Percentiles rank a stretch among this genome's conserved stretches.
Evolutionary conservation across 2,797 vertebrate species (phyloP).

Genomic region (Bovichtus variegatus): DNA sequence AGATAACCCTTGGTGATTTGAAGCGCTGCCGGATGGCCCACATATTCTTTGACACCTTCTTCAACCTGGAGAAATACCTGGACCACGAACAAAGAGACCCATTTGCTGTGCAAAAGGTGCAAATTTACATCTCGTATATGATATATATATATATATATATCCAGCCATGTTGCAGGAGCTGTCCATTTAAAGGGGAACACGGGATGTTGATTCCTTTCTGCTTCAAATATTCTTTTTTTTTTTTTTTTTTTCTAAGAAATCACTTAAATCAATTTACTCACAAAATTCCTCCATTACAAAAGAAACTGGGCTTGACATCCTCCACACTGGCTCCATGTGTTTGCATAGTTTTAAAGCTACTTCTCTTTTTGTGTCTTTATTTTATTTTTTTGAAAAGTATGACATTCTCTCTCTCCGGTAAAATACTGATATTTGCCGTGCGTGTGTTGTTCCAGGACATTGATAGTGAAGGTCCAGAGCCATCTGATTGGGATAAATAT

Average conservation of each 20-base stretch:
- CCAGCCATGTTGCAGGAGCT: background rate
- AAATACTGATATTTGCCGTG: conserved; percentile 2
- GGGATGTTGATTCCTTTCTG: background rate
- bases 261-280: background rate
- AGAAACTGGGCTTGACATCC: conserved; percentile 4
- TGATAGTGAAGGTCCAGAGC: conserved; percentile 95
- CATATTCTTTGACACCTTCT: conserved; percentile 99
- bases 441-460: conserved; percentile 86
- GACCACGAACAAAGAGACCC: conserved; percentile 99
- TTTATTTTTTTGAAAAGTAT: background rate
- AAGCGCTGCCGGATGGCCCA: conserved; percentile 98
- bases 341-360: background rate
- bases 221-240: background rate
- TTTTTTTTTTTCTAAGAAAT: background rate
- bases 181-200: background rate
- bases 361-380: background rate
- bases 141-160: no score
- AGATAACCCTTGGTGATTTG: conserved; percentile 94
- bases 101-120: conserved; percentile 98
- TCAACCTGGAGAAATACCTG: conserved; percentile 99
- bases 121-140: background rate
- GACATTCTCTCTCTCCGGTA: background rate
- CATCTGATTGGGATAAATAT: conserved; percentile 98
- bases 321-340: background rate
- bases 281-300: background rate